Conservation (phyloP, 2,797 vertebrate species). For the Huso huso region DNA sequence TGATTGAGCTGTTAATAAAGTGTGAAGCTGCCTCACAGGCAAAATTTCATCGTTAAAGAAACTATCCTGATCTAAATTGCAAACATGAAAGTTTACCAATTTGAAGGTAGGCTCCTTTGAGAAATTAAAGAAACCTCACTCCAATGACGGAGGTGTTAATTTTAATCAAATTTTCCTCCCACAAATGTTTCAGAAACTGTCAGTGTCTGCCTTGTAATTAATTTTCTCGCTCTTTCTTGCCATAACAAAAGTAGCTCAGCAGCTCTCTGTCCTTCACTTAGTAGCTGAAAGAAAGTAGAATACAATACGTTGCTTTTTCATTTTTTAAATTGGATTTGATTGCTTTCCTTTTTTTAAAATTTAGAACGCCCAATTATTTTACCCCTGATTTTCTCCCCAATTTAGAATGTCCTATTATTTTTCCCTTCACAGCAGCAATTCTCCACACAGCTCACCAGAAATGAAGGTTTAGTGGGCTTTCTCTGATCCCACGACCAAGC, state of each 20-base stretch:
- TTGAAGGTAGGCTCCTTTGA: constrained; percentile 60
- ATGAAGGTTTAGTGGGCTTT: too few relatives aligned
- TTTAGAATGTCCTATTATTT: too few relatives aligned
- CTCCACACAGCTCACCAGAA: too few relatives aligned
- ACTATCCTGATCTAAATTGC: constrained; percentile 61
- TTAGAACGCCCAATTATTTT: too few relatives aligned
- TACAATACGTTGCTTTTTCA: background rate
- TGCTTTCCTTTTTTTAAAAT: too few relatives aligned
- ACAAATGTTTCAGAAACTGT: constrained; percentile 61
- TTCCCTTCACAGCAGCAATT: too few relatives aligned
- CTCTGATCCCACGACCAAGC: too few relatives aligned
- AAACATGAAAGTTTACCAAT: constrained; percentile 61
- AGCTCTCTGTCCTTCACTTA: constrained; percentile 30
- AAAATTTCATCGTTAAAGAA: constrained; percentile 53
- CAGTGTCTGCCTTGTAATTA: constrained; percentile 70
- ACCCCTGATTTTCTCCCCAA: too few relatives aligned
- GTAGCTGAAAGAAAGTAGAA: constrained; percentile 16
- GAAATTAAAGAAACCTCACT: constrained; percentile 75
- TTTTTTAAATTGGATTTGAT: too few relatives aligned
- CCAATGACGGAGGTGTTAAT: constrained; percentile 67
- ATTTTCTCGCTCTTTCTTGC: constrained; percentile 65
- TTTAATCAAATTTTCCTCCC: constrained; percentile 68
- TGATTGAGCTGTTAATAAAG: constrained; percentile 78
- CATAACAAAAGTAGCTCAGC: constrained; percentile 38
- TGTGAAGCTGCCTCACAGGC: constrained; percentile 70